Conservation (phyloP, 2,888 invertebrate genomes). For the Pycnomerus fuliginosus region DNA sequence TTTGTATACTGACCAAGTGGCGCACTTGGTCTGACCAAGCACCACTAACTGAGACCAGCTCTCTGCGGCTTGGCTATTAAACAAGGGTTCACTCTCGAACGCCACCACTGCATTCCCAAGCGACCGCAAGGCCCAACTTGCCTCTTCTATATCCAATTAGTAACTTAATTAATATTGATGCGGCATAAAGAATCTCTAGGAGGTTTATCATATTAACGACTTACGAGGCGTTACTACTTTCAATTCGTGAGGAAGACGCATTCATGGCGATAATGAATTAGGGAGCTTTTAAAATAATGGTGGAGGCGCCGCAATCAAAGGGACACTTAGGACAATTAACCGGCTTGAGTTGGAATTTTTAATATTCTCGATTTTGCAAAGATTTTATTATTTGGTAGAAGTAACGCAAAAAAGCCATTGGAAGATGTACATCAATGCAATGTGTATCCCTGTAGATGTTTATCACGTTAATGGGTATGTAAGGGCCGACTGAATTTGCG, state of each 20-base stretch:
- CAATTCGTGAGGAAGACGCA: slow-evolving; percentile 10
- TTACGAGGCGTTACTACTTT: slow-evolving; percentile 15
- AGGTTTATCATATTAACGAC: slow-evolving; percentile 29
- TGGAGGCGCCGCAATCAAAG: no score
- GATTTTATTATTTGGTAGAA: no score
- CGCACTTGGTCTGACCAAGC: slow-evolving; percentile 34
- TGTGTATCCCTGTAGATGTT: no score
- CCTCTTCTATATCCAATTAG: slow-evolving; percentile 43
- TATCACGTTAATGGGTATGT: no score
- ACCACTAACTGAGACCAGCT: slow-evolving; percentile 42
- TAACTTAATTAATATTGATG: slow-evolving; percentile 45
- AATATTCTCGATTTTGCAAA: no score
- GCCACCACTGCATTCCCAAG: slow-evolving; percentile 35
- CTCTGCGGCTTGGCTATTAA: slow-evolving; percentile 43
- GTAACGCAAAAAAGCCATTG: no score
- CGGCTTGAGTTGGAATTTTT: no score
- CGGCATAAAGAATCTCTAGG: slow-evolving; percentile 32
- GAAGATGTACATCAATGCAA: no score
- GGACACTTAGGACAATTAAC: no score
- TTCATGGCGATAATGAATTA: no score
- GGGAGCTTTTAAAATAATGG: no score
- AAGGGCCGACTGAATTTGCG: no score
- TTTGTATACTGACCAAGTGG: slow-evolving; percentile 36
- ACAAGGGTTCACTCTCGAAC: slow-evolving; percentile 39
- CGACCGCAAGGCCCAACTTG: slow-evolving; percentile 38